Percentiles rank a stretch among this genome's conserved stretches.
Conservation (phyloP, 1,140 invertebrate genomes). For the Micrasema minimum region DNA sequence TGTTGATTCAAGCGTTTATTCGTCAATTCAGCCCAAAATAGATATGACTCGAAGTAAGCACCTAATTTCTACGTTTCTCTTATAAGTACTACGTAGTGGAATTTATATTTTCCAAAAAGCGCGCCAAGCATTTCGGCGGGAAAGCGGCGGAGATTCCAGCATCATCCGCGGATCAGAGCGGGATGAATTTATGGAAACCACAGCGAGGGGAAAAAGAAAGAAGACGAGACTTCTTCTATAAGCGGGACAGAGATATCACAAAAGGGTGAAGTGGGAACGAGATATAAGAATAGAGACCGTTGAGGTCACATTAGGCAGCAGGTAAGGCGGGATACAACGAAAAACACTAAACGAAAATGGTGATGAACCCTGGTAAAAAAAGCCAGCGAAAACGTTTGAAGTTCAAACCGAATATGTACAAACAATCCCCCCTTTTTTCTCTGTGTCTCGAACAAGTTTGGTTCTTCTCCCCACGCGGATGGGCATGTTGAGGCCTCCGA, state of each 20-base stretch:
- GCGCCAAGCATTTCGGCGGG: constrained; percentile 23
- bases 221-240: constrained; percentile 3
- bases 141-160: constrained; percentile 8
- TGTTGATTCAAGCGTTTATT: no score
- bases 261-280: not conserved
- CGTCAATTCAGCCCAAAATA: no score
- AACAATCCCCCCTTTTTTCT: not conserved
- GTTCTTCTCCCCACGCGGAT: constrained; percentile 5
- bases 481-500: constrained; percentile 23
- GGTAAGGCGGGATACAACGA: constrained; percentile 19
- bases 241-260: constrained; percentile 15
- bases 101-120: constrained; percentile 22
- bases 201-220: not conserved
- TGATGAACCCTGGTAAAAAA: not conserved
- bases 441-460: not conserved
- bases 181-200: not conserved
- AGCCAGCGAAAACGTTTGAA: no score
- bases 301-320: constrained; percentile 14
- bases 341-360: not conserved
- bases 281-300: not conserved
- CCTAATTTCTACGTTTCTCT: no score
- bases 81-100: no score
- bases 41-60: no score
- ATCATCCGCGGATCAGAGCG: constrained; percentile 1
- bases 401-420: not conserved